A percentile compares a stretch with the other conserved stretches of the same genome.
Conservation (phyloP, 2,888 invertebrate genomes). For the Xylota sylvarum region DNA sequence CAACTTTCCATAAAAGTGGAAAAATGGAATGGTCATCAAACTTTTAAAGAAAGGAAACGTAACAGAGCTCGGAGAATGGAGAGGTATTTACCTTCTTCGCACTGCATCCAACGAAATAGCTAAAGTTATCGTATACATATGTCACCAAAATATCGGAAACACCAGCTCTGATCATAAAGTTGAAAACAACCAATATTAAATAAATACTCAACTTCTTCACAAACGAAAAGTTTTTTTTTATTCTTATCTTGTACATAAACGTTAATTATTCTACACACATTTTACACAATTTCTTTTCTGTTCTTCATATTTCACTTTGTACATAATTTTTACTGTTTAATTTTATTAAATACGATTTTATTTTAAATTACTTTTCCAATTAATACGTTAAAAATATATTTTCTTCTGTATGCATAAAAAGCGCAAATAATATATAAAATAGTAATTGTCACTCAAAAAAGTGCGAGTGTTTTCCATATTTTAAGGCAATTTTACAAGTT, state of each 20-base stretch:
- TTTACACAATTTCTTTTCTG: slow-evolving; percentile 50
- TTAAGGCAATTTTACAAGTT: slow-evolving; percentile 64
- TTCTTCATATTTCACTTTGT: slow-evolving; percentile 61
- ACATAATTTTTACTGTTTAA: slow-evolving; percentile 47
- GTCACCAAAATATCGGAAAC: too few relatives aligned
- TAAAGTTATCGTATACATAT: too few relatives aligned
- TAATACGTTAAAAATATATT: slow-evolving; percentile 47
- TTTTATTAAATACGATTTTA: slow-evolving; percentile 26
- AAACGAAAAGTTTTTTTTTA: slow-evolving; percentile 64
- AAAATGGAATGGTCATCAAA: too few relatives aligned
- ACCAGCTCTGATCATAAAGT: too few relatives aligned
- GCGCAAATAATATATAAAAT: slow-evolving; percentile 65
- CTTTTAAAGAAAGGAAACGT: too few relatives aligned
- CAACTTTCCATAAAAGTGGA: too few relatives aligned
- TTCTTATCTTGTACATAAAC: slow-evolving; percentile 69
- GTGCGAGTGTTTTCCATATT: slow-evolving; percentile 14
- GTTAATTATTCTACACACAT: slow-evolving; percentile 66
- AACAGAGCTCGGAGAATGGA: too few relatives aligned
- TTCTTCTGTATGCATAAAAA: slow-evolving; percentile 39
- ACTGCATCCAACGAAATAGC: too few relatives aligned
- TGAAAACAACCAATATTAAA: slow-evolving; percentile 9
- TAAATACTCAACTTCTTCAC: slow-evolving; percentile 26
- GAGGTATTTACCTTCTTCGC: too few relatives aligned
- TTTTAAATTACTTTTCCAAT: slow-evolving; percentile 27
- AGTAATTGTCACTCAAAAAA: slow-evolving; percentile 43